Evolutionary conservation across 2,113 vertebrate genomes (phyloP).

Genomic region (Guaruba guarouba): DNA sequence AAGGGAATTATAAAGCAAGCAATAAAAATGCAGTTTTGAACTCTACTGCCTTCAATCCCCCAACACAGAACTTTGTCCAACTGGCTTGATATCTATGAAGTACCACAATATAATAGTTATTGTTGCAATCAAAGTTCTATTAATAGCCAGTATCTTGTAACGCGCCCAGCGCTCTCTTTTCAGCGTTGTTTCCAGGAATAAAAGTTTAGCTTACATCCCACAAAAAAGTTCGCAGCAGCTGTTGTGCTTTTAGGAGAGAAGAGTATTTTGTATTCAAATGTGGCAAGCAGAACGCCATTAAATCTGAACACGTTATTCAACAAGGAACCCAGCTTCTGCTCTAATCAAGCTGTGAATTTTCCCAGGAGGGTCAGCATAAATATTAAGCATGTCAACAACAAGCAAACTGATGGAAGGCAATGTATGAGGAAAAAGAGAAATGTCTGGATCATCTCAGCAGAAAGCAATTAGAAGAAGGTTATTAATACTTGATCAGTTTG

Average conservation of each 20-base stretch:
- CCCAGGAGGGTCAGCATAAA: constrained; percentile 49
- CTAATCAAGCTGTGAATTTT: constrained; percentile 56
- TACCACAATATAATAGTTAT: not conserved
- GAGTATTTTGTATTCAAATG: constrained; percentile 18
- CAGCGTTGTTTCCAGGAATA: not conserved
- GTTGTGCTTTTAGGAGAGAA: not conserved
- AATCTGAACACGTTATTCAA: constrained; percentile 30
- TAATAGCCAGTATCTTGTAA: not conserved
- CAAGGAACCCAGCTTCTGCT: constrained; percentile 30
- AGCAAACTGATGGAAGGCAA: constrained; percentile 32
- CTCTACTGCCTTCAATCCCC: not conserved
- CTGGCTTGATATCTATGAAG: not conserved
- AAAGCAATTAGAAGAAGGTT: constrained; percentile 20
- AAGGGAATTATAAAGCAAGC: not conserved
- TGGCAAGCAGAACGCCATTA: constrained; percentile 11
- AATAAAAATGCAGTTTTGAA: not conserved
- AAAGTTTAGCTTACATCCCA: not conserved
- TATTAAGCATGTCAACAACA: constrained; percentile 43
- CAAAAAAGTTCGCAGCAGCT: not conserved
- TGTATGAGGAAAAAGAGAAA: not conserved
- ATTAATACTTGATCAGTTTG: constrained; percentile 43
- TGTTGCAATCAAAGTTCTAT: not conserved
- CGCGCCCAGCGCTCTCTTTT: fast-evolving
- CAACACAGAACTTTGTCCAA: not conserved
- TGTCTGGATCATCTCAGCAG: not conserved